These are phyloP conservation scores for Aspidiotus rigidus DNA, from an alignment of 2,888 invertebrate genomes.

Conservation along the genomic window DNA sequence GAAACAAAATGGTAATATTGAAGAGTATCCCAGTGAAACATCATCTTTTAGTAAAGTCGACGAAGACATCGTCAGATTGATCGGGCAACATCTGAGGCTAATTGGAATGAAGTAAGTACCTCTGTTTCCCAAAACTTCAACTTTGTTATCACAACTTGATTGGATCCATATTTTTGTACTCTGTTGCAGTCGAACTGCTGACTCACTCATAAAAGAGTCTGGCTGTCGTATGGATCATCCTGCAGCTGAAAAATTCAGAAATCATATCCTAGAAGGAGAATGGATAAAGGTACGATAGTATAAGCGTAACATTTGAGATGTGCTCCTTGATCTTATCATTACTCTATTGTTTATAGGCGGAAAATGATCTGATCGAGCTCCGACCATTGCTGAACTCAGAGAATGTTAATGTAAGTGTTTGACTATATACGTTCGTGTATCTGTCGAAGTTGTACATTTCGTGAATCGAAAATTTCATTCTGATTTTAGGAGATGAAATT, in stretches of 20 bases:
- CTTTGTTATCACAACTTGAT: not conserved
- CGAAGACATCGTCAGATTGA: slow-evolving; percentile 91
- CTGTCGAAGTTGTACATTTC: not conserved
- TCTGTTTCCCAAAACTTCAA: not conserved
- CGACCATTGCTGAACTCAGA: slow-evolving; percentile 58
- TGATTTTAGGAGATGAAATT: slow-evolving; percentile 83
- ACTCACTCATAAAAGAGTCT: slow-evolving; percentile 86
- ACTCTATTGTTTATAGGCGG: slow-evolving; percentile 51
- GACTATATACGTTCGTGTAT: too few species aligned
- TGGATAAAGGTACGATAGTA: slow-evolving; percentile 58
- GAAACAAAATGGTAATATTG: slow-evolving; percentile 41
- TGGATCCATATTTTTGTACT: not conserved
- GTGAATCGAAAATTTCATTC: not conserved
- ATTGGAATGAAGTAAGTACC: slow-evolving; percentile 80
- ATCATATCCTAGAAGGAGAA: slow-evolving; percentile 89
- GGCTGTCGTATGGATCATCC: slow-evolving; percentile 94
- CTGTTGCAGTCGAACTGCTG: slow-evolving; percentile 68
- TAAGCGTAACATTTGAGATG: too few species aligned
- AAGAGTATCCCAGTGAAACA: slow-evolving; percentile 13
- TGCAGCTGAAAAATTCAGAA: slow-evolving; percentile 84
- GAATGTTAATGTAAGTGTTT: too few species aligned
- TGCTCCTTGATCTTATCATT: too few species aligned
- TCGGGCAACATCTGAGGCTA: slow-evolving; percentile 89
- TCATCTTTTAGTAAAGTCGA: slow-evolving; percentile 61
- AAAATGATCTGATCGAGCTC: slow-evolving; percentile 75